Evolutionary conservation across 2,797 vertebrate species (phyloP), one percentile per base, ranked within the genome.

Genomic region (Lepus townsendii): DNA sequence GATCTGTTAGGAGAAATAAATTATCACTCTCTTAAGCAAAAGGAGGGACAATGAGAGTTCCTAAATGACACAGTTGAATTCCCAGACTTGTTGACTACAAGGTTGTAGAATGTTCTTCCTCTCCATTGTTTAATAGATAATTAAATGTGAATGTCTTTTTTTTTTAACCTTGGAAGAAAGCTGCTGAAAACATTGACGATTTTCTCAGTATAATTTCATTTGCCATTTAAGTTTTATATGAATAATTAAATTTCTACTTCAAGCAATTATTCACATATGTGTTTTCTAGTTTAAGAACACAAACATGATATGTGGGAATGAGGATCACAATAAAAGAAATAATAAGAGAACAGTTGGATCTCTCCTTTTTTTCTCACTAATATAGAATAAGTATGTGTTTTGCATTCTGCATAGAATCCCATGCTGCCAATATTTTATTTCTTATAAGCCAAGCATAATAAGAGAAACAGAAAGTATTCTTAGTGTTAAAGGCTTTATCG

Each of bases 31-130:
- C 16, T 42, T 69, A 93, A 87, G 76, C 69, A 87, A 98, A 98
- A 97, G 96, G 96, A 95, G 90, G 65, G 80, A 71, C 95, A 97
- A 79, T 11, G 42, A 95, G 42, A 93, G 54, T 47, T 93, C 92
- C 92, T 97, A 97, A 98, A 97, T 62, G 66, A 95, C 84, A 96
- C 78, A 94, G 92, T 96, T 97, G 96, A 98, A 96, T 98, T 82
- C 84, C 91, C 88, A 66, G 94, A 68, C 91, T 97, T 97, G 65
- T 96, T 92, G 95, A 95, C 91, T 77, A 95, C 62, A 94, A 96
- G 47, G 89, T 88, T 95, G 82, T 38, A 97, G 62, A 94, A 91
- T 77, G 92, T 73, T 66, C 72, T 96, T 94, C 38, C 76, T 96
- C 75, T 94, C 60, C 63, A 88, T 76, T 83, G 63, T 80, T 73